Evolutionary conservation across 2,113 vertebrate genomes (phyloP), one percentile per base, ranked within the genome.

Genomic region (Platysteira castanea): DNA sequence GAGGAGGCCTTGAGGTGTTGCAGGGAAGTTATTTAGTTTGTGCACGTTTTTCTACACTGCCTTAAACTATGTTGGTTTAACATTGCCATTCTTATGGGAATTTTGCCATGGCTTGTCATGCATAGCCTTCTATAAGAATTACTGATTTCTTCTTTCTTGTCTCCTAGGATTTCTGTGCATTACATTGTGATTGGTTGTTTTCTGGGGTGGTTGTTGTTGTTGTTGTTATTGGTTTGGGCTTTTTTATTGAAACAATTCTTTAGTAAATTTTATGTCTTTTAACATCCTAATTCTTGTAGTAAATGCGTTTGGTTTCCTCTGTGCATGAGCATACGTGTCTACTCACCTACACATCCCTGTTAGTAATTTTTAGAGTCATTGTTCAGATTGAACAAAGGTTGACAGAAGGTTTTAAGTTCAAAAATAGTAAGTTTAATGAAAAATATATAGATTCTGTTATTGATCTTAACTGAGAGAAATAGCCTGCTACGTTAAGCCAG

Each of bases 301-400:
- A 56, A 74, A 74, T 74, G 64, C 1, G 53, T 78, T 88, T 27
- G 4, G 2, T 88, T 75, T 27, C 42, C 11, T 53, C 46, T 23
- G 37, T 59, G 15, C 17, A 12, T 56, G 50, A 70, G 7, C 35
- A 13, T 69, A 37, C 20, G 50, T 3, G 4, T 75, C 9, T 78
- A 27, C 10, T 47, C 9, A 6, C 30, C 54, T 21, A 35, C 6
- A 17, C 1, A 6, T 17, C 22, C 27, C 49, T 0, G 0, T 7
- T 41, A 69, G 64, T n/a, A 78, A 69, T 61, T 80, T 77, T 54
- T 54, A 23, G 68, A 57, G 4, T 31, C 10, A 15, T 59, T 73
- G 16, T 49, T 86, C 37, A 44, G 9, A 52, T 41, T 57, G n/a
- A 77, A 44, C 4, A 69, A 75, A 69, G 35, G 6, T 60, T 77